Evolutionary conservation across 1,140 invertebrate species (phyloP), one percentile per base, ranked within the genome.

Genomic region (Diorhabda elongata): DNA sequence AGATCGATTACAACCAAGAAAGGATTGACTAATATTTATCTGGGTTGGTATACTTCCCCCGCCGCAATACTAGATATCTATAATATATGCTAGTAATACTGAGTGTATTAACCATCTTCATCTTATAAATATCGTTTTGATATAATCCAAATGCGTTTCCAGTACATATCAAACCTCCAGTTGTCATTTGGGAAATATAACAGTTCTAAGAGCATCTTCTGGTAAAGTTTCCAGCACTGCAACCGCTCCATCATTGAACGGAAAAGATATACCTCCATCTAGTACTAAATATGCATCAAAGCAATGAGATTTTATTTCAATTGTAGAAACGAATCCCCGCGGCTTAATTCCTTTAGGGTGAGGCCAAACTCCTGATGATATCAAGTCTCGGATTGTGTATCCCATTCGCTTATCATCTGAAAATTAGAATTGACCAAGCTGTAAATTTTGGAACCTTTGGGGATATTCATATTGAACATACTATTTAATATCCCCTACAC

Each of bases 261-360:
- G 88, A 78, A 95, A 96, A 0, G 94, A 95, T 5, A 97, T 89
- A 64, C 95, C 95, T 26, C 97, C 97, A 83, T 99, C 98, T n/a
- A 99, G 89, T 0, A 98, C 97, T 7, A 99, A 82, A 78, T 91
- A 92, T 1, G 95, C 97, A 83, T 99, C 95, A 71, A 92, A 92
- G 84, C 97, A 99, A 66, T 94, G 87, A 2, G 96, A 98, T 76
- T 89, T 87, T 1, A 98, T 87, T 66, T 87, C 85, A 41, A 98
- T 86, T 52, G 86, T 88, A 47, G 83, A 80, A 9, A 89, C 90
- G 74, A 89, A 89, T 64, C 88, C 91, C 7, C 91, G 83, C 1
- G 88, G 85, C 42, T 86, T 83, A 44, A 93, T 84, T 2, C 85
- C 87, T 63, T 90, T 88, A 41, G 91, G 90, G 73, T 86, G 81